These are phyloP conservation scores for Eumacrocentrus americanus DNA, from an alignment of 2,888 invertebrate genomes.

Conservation along the genomic window DNA sequence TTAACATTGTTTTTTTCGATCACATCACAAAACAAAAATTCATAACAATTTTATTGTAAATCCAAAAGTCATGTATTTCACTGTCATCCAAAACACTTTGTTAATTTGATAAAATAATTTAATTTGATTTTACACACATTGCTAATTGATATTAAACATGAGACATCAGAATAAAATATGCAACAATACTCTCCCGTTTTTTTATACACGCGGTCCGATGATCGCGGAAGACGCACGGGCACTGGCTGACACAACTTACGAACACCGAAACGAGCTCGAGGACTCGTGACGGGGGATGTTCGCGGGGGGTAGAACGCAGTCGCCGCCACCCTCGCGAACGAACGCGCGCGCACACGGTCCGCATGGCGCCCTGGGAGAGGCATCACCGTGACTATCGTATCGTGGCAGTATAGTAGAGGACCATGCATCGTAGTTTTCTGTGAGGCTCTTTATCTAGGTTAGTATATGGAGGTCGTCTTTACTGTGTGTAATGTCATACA, in stretches of 20 bases:
- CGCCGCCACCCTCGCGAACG: conserved; percentile 30
- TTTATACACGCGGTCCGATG: conserved; percentile 53
- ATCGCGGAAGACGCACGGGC: conserved; percentile 61
- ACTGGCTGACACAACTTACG: conserved; percentile 55
- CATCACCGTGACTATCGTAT: no score
- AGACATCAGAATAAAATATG: no score
- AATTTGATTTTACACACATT: no score
- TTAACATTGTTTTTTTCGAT: no score
- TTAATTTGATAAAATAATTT: not conserved
- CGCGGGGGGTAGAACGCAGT: conserved; percentile 29
- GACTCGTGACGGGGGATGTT: conserved; percentile 30
- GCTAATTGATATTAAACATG: no score
- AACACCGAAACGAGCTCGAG: conserved; percentile 39
- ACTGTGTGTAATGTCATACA: not conserved
- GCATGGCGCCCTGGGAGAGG: conserved; percentile 21
- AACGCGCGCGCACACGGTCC: conserved; percentile 34
- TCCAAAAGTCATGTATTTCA: no score
- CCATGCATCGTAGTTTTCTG: conserved; percentile 7
- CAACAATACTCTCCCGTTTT: conserved; percentile 37
- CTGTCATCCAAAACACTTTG: not conserved
- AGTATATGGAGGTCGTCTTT: no score
- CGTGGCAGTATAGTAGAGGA: no score
- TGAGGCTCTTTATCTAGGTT: conserved; percentile 40
- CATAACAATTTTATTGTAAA: no score
- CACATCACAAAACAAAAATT: no score